Evolutionary conservation across 2,113 vertebrate species (phyloP), one percentile per base, ranked within the genome.

Genomic region (Maccullochella peelii): DNA sequence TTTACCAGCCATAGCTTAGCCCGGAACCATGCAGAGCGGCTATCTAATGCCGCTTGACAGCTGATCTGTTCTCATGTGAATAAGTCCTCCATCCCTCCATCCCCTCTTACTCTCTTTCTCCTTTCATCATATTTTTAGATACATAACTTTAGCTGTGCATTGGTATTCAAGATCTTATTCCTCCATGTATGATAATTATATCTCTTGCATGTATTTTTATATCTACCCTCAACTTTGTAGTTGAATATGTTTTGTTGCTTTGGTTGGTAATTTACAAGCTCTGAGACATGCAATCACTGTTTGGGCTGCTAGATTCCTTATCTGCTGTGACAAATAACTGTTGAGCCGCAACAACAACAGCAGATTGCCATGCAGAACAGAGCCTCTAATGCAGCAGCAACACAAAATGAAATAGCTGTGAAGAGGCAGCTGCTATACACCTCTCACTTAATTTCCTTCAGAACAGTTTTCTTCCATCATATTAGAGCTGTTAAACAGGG

Each of bases 301-400:
- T 91, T 88, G 42, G 27, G 77, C 83, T 73, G 78, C 65, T 73
- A 61, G 78, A 87, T 79, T 75, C 40, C 84, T 93, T 86, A 91
- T 93, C 89, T 89, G 79, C 80, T 86, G 80, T 87, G 87, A 94
- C 89, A 90, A 91, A 94, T 91, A 94, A 92, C 75, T 71, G 86
- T 91, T 85, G 75, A 91, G 84, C 81, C 83, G 84, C 87, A 68
- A 86, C 85, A 77, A 82, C 77, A 82, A 59, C 79, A 75, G 86
- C 59, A 82, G 88, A 92, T 85, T 92, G 80, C 80, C 83, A 84
- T 90, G 87, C 89, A 93, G 81, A 94, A 91, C 86, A 69, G 63
- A 72, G 79, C 57, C 86, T 84, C 91, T 89, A 90, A 89, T 90
- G 82, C 89, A 79, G 85, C 88, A 80, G 86, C 83, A 70, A 78